A percentile compares a stretch with the other conserved stretches of the same genome.
These are phyloP conservation scores for Lacanobia wlatinum DNA, from an alignment of 2,888 invertebrate species.

Conservation along the genomic window DNA sequence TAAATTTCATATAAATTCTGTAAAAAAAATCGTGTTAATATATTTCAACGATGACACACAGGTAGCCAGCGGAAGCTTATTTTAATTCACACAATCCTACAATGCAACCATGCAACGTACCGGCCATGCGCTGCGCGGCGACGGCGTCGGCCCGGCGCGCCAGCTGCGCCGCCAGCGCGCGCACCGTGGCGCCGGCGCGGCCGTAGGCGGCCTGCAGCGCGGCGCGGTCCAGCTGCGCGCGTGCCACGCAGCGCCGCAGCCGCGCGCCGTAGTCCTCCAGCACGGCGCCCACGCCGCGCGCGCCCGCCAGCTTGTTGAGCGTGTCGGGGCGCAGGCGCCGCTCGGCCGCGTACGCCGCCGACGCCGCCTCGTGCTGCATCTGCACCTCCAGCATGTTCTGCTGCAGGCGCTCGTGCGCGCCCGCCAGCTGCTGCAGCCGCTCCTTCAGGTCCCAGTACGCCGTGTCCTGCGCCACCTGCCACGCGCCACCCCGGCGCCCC, in stretches of 20 bases:
- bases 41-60: too few species aligned
- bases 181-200: constrained; percentile 55
- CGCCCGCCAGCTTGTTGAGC: constrained; percentile 75
- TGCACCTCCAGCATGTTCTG: constrained; percentile 86
- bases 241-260: constrained; percentile 75
- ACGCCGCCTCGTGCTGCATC: constrained; percentile 84
- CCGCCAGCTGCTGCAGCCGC: constrained; percentile 78
- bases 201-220: constrained; percentile 76
- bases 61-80: too few species aligned
- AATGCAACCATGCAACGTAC: constrained; percentile 12
- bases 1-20: too few species aligned
- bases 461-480: constrained; percentile 85
- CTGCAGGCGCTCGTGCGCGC: constrained; percentile 82
- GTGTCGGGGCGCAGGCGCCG: constrained; percentile 82
- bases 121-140: constrained; percentile 63
- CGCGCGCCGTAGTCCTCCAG: constrained; percentile 77
- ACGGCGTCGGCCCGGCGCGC: constrained; percentile 33
- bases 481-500: not conserved
- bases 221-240: constrained; percentile 77
- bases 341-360: constrained; percentile 82
- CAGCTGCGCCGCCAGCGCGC: constrained; percentile 20
- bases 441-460: constrained; percentile 85
- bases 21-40: too few species aligned
- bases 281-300: constrained; percentile 80
- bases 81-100: too few species aligned